phyloP scores from a whole-genome alignment of 2,113 vertebrate species.

The Hippopotamus amphibius region DNA sequence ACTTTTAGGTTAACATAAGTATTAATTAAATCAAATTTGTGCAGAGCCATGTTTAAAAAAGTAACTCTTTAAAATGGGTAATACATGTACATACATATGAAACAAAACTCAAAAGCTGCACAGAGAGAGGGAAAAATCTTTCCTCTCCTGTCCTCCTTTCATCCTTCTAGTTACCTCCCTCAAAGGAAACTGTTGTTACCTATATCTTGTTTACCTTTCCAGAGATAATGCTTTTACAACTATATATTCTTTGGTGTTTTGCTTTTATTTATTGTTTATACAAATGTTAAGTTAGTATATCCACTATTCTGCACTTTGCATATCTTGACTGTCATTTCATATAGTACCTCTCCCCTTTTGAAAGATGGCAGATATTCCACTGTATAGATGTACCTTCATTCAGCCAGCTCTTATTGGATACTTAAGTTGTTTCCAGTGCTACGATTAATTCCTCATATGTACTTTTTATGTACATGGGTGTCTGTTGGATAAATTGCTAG shows the following conservation, averaged over 20 bases:
- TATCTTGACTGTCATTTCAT: slow-evolving; percentile 40
- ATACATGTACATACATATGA: background rate
- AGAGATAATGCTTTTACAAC: background rate
- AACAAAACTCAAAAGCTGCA: slow-evolving; percentile 20
- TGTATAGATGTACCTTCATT: background rate
- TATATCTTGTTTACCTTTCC: slow-evolving; percentile 16
- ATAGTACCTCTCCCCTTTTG: slow-evolving; percentile 4
- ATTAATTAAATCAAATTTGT: slow-evolving; percentile 51
- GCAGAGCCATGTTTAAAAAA: slow-evolving; percentile 3
- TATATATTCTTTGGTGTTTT: slow-evolving; percentile 1
- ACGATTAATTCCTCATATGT: background rate
- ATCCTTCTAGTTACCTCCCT: background rate
- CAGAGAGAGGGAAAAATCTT: background rate
- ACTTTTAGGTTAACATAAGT: slow-evolving; percentile 56
- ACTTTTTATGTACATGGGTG: background rate
- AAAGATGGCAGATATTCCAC: background rate
- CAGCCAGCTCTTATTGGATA: background rate
- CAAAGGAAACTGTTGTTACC: background rate
- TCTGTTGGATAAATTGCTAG: slow-evolving; percentile 52
- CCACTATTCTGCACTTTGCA: slow-evolving; percentile 36
- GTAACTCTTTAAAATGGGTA: slow-evolving; percentile 31
- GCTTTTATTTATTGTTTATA: slow-evolving; percentile 22
- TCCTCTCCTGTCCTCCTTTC: background rate
- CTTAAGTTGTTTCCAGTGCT: slow-evolving; percentile 38
- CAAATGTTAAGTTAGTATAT: background rate